Evolutionary conservation across 2,888 invertebrate genomes (phyloP), one percentile per base, ranked within the genome.

Genomic region (Hololepta plana): DNA sequence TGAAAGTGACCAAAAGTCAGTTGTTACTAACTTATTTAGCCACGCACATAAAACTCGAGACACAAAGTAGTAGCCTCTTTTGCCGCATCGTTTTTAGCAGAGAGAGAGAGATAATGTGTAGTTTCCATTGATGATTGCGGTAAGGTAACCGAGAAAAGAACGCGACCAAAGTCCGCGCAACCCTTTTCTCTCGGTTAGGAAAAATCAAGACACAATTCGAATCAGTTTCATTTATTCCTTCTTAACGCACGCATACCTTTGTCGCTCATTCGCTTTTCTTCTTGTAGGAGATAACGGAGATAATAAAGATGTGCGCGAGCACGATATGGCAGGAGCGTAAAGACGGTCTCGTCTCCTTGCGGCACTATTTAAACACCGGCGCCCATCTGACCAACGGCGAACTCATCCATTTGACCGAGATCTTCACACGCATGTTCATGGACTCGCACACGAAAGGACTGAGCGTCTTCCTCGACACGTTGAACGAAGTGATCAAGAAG

Each of bases 341-440:
- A 51, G 95, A 96, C 42, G 96, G 95, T 9, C 66, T 96, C 8
- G 51, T 72, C 9, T 70, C 68, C 12, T 51, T 72, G 6, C 73
- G 81, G 53, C 65, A 69, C 32, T 76, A 77, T 47, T 62, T 87
- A 11, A 68, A 68, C 45, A 68, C 67, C 41, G 75, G 76, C 2
- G 67, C 71, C 1, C 59, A 65, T 1, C 55, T 81, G 1, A 63
- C 65, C 1, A 65, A 68, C 3, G 62, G 67, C 2, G 84, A 88
- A 45, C 59, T 88, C 30, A 70, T 77, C 33, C 72, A 79, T 36
- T 70, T 91, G n/a, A 82, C 88, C 1, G 93, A 95, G 41, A 76
- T 88, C 34, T 84, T 93, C 46, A 81, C 87, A 34, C 81, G 87
- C 59, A 88, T 95, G 85, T 93, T 96, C 52, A 88, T 90, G 67